phyloP scores from a whole-genome alignment of 2,113 vertebrate species.

The Dipodomys stephensi region DNA sequence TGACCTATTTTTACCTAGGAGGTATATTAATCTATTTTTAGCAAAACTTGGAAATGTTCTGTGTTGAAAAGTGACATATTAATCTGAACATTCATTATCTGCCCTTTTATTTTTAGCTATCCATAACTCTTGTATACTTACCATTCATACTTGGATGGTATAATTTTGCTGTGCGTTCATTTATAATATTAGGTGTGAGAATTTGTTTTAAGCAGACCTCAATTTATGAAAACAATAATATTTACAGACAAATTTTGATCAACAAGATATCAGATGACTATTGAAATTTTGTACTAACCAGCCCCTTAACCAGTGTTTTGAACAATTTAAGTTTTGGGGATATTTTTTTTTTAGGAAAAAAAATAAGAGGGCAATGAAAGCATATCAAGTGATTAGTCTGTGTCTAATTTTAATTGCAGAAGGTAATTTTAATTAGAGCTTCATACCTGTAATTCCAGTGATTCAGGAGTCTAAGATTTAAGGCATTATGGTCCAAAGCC shows the following conservation, averaged over 20 bases:
- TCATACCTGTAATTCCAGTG: too few relatives aligned
- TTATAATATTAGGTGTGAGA: conserved; percentile 10
- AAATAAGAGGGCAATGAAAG: too few relatives aligned
- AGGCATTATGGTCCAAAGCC: too few relatives aligned
- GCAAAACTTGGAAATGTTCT: conserved; percentile 24
- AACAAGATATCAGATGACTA: neutral
- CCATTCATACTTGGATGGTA: neutral
- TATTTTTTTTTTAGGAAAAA: too few relatives aligned
- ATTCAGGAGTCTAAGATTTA: too few relatives aligned
- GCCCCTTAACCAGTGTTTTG: neutral
- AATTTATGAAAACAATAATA: neutral
- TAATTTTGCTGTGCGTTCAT: neutral
- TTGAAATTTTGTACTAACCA: neutral
- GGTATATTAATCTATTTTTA: conserved; percentile 62
- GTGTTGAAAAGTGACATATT: conserved; percentile 48
- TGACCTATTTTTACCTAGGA: conserved; percentile 54
- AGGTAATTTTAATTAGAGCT: too few relatives aligned
- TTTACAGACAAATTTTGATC: neutral
- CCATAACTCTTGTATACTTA: conserved; percentile 26
- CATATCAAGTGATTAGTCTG: too few relatives aligned
- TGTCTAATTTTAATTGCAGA: too few relatives aligned
- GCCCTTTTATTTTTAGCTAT: conserved; percentile 62
- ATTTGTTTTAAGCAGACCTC: neutral
- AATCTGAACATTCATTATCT: conserved; percentile 69
- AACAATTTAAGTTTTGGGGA: neutral